Evolutionary conservation across 2,113 vertebrate species (phyloP), one percentile per base, ranked within the genome.

Genomic region (Cynocephalus volans): DNA sequence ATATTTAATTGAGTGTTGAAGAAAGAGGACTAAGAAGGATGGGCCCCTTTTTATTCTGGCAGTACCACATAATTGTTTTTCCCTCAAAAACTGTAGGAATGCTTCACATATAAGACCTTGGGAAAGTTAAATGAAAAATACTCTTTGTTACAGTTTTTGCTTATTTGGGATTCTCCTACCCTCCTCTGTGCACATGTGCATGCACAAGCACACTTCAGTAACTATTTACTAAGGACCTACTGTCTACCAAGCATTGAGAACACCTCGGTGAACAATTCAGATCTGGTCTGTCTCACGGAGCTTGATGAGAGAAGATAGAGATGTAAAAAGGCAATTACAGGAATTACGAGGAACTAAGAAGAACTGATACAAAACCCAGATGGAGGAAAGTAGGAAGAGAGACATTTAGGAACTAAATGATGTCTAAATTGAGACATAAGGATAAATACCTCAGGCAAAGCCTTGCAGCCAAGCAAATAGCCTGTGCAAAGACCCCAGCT

Each of bases 81-180:
- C 18, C 75, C 56, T 90, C 41, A 83, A 64, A 94, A 85, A 58
- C 76, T 64, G 2, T 70, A 45, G 21, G 82, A 96, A 72, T 80
- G 8, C 41, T 92, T 84, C n/a, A 48, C 72, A n/a, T 28, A 14
- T 12, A 69, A 64, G 23, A 73, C 14, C 4, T 54, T 36, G 15
- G 33, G n/a, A 60, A 81, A 86, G 54, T 36, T 21, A 48, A 73
- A 28, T 41, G 41, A 15, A 77, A 65, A 75, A 19, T 24, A 5
- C n/a, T 62, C 62, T 21, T 41, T 15, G 4, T 67, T 24, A 24
- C 4, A 65, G 6, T 67, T 84, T 81, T 69, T 64, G 50, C 28
- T 73, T 76, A 21, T 75, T 84, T 14, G 24, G 7, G 36, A 72
- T 60, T 88, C 67, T 92, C 33, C 70, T 58, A 0, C 10, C 65